Base-by-base conservation (phyloP, 2,797 vertebrate species). In the Masticophis lateralis region DNA sequence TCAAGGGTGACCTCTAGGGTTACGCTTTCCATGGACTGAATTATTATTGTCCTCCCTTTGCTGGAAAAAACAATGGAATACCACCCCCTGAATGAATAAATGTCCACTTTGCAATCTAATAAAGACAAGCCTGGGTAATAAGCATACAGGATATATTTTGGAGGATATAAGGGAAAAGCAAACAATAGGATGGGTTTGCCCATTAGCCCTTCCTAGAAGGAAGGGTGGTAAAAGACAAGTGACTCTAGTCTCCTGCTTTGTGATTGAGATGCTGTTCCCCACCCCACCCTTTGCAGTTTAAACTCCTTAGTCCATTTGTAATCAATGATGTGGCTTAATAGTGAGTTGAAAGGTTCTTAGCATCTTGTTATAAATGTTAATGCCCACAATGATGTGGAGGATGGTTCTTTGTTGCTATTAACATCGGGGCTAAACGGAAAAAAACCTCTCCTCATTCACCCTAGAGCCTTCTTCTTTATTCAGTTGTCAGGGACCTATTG, bases 271-370 rank as follows among this genome's bases (percentile, higher is more conserved):
- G 43, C 79, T 94, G 91, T 91, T 55, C 94, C 83, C 94, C 37
- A 92, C 32, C 25, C 32, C 95, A 92, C 79, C 96, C 94, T 95
- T 92, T 92, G 94, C 63, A 74, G 22, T 89, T 94, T 94, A 96
- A 96, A 95, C 95, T 83, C 94, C 95, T 94, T 94, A 91, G 87
- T 86, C 93, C 90, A 93, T 93, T 93, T 93, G 69, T 88, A 91
- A 93, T 93, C 89, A 51, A 53, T 55, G 91, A 37, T 95, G 83
- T 87, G 90, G 94, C 95, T 93, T 93, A 92, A 96, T 94, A 95
- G 92, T 93, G 95, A 93, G 94, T 95, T 96, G 88, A 92, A 93
- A 95, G 66, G 90, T 95, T 95, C 94, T 97, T 97, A 96, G 95
- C 95, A 94, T 96, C 95, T 91, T 93, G 74, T 96, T 96, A 86